Conservation (phyloP, 2,888 invertebrate genomes). For the Mystacides longicornis region DNA sequence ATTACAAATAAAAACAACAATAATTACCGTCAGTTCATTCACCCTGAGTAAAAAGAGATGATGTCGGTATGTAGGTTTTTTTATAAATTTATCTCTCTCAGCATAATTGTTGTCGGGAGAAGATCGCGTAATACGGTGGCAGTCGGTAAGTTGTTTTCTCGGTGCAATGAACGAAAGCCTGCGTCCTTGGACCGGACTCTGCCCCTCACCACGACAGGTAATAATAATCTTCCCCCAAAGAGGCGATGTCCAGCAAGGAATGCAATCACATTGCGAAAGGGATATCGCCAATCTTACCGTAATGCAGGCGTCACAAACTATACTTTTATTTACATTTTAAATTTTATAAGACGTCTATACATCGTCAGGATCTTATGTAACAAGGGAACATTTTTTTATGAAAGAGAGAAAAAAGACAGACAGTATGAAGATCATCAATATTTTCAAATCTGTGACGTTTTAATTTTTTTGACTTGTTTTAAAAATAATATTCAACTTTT, state of each 20-base stretch:
- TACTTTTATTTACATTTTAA: too few relatives aligned
- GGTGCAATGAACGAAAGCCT: conserved; percentile 4
- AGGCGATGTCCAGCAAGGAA: conserved; percentile 16
- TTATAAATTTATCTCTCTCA: too few relatives aligned
- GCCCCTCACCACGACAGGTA: conserved; percentile 5
- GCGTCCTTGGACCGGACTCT: conserved; percentile 13
- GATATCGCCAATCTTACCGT: conserved; percentile 14
- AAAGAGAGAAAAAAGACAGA: too few relatives aligned
- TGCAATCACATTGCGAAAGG: conserved; percentile 16
- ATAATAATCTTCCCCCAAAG: conserved; percentile 8
- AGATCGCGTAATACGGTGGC: neutral
- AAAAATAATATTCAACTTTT: too few relatives aligned
- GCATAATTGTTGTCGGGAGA: too few relatives aligned
- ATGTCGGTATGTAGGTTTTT: neutral
- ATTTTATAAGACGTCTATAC: too few relatives aligned
- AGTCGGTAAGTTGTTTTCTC: neutral
- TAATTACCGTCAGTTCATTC: neutral
- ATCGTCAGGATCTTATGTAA: too few relatives aligned
- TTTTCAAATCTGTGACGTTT: too few relatives aligned
- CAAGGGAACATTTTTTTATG: too few relatives aligned
- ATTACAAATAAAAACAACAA: too few relatives aligned
- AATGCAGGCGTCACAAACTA: neutral
- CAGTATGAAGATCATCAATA: too few relatives aligned
- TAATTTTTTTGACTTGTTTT: too few relatives aligned
- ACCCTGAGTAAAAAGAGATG: neutral